These are phyloP conservation scores for Gorilla gorilla DNA, from an alignment of 2,113 vertebrate genomes.

Conservation along the genomic window DNA sequence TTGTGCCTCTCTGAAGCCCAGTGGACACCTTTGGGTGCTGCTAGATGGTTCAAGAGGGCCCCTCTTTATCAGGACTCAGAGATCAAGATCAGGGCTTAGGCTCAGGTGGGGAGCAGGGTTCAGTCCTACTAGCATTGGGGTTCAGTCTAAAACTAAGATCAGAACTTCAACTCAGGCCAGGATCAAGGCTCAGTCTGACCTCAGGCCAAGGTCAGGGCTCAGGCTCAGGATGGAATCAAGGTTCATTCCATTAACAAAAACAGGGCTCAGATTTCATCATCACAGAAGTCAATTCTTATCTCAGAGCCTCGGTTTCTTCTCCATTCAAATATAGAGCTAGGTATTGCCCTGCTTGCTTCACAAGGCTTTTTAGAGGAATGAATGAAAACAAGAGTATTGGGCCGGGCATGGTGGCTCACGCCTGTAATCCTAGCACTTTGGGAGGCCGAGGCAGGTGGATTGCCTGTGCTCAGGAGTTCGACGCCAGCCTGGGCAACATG, in stretches of 20 bases:
- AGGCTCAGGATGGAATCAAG: background rate
- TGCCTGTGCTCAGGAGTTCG: too few relatives aligned
- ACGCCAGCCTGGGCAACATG: too few relatives aligned
- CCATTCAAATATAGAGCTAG: background rate
- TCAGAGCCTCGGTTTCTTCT: background rate
- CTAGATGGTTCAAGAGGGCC: background rate
- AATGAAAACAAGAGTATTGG: background rate
- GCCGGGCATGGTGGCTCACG: fast-evolving
- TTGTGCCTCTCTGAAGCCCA: background rate
- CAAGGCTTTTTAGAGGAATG: background rate
- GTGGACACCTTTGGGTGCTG: background rate
- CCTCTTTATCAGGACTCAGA: constrained; percentile 3
- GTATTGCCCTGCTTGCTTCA: background rate
- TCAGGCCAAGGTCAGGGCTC: background rate
- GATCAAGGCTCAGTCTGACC: background rate
- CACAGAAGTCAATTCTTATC: background rate
- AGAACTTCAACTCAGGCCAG: background rate
- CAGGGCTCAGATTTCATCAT: background rate
- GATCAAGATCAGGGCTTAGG: background rate
- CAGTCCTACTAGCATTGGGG: background rate
- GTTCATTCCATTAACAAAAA: background rate
- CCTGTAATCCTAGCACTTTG: too few relatives aligned
- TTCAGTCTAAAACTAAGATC: background rate
- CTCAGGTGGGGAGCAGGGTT: background rate
- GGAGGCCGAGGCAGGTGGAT: too few relatives aligned